Percentiles rank a stretch among this genome's conserved stretches.
These are phyloP conservation scores for Andrena fulva DNA, from an alignment of 2,888 invertebrate genomes.

Conservation along the genomic window DNA sequence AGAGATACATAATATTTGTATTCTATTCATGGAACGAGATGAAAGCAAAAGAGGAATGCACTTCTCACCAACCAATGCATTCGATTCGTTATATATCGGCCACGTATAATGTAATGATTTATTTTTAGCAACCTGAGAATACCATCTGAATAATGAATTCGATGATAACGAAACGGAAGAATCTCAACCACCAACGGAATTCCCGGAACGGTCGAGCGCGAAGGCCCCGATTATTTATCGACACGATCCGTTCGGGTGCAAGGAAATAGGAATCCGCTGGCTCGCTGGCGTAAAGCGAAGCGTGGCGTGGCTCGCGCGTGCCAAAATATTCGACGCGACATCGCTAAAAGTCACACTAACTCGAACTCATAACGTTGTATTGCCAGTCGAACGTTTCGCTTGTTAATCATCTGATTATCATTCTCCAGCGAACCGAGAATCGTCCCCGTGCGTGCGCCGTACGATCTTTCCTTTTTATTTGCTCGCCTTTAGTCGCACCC, in stretches of 20 bases:
- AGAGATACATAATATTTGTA: constrained; percentile 10
- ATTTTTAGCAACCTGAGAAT: constrained; percentile 19
- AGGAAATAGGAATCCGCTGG: constrained; percentile 34
- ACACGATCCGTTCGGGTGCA: constrained; percentile 31
- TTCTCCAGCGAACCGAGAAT: constrained; percentile 25
- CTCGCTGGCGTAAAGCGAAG: constrained; percentile 28
- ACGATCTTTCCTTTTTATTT: constrained; percentile 6
- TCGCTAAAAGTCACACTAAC: constrained; percentile 52
- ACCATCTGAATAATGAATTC: constrained; percentile 35
- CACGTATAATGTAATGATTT: constrained; percentile 23
- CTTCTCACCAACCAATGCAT: constrained; percentile 24
- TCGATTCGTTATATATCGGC: constrained; percentile 31
- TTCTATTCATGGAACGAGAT: constrained; percentile 41
- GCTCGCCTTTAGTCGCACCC: constrained; percentile 23
- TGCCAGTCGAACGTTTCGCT: constrained; percentile 26
- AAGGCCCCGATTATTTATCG: constrained; percentile 31
- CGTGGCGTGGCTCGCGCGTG: constrained; percentile 53
- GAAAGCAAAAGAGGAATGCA: constrained; percentile 6
- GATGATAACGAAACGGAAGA: constrained; percentile 4
- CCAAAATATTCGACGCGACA: constrained; percentile 51
- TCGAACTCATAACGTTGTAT: constrained; percentile 51
- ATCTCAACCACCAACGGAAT: constrained; percentile 12
- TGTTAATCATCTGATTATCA: constrained; percentile 51
- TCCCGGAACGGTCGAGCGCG: constrained; percentile 21
- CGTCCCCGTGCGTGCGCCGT: not conserved